Evolutionary conservation across 2,888 invertebrate species (phyloP).

Genomic region (Mamestra brassicae): DNA sequence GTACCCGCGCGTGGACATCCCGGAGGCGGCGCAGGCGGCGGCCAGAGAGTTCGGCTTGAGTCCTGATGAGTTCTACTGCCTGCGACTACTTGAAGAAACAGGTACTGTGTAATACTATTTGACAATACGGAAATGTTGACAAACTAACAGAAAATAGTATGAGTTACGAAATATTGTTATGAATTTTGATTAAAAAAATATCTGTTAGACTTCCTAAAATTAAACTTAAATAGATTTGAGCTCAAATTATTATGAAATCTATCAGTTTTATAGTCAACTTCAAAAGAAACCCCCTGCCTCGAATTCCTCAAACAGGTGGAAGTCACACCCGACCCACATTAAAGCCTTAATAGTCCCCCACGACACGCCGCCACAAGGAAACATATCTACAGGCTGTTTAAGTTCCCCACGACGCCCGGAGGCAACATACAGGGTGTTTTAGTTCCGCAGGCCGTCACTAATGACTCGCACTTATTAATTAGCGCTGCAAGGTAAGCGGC

Average conservation of each 20-base stretch:
- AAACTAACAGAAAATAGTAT: no score
- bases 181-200: no score
- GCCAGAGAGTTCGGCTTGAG: conserved; percentile 92
- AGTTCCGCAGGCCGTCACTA: conserved; percentile 22
- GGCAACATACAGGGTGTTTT: conserved; percentile 10
- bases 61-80: conserved; percentile 96
- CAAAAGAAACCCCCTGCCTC: neutral
- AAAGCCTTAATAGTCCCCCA: neutral
- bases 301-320: neutral
- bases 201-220: no score
- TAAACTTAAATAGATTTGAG: no score
- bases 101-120: conserved; percentile 69
- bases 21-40: conserved; percentile 93
- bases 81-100: conserved; percentile 94
- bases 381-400: neutral
- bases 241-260: no score
- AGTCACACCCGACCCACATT: neutral
- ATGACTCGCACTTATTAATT: conserved; percentile 36
- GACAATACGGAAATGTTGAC: no score
- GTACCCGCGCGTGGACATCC: conserved; percentile 94
- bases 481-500: conserved; percentile 38
- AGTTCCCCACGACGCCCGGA: neutral
- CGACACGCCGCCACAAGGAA: neutral
- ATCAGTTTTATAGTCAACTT: neutral
- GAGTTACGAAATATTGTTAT: no score